phyloP scores from a whole-genome alignment of 2,797 vertebrate species.

The Darevskia mixta region DNA sequence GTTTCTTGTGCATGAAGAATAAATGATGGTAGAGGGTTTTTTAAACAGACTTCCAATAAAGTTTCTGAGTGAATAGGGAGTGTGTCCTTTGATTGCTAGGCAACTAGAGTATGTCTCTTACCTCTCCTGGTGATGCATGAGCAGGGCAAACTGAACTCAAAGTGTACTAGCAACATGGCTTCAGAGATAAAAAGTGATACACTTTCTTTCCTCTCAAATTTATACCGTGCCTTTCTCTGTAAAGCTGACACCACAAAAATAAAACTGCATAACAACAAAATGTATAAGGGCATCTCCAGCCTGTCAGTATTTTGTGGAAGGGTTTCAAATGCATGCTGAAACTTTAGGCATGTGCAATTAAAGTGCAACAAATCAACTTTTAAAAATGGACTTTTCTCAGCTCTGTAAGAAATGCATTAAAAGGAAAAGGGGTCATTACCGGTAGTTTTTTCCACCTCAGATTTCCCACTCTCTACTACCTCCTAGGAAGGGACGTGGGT shows the following conservation, averaged over 20 bases:
- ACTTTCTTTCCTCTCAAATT: not conserved
- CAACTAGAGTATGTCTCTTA: slow-evolving; percentile 6
- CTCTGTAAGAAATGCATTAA: too few relatives aligned
- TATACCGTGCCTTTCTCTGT: not conserved
- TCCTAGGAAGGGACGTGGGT: too few relatives aligned
- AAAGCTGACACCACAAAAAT: not conserved
- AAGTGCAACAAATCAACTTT: too few relatives aligned
- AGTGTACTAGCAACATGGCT: not conserved
- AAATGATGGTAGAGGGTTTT: not conserved
- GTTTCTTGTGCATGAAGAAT: not conserved
- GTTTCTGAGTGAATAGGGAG: slow-evolving; percentile 18
- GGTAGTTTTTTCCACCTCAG: too few relatives aligned
- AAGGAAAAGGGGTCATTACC: too few relatives aligned
- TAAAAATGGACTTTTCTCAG: too few relatives aligned
- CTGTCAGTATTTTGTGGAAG: too few relatives aligned
- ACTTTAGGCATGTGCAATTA: too few relatives aligned
- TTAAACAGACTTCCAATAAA: slow-evolving; percentile 10
- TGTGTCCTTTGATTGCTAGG: slow-evolving; percentile 11
- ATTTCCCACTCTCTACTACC: too few relatives aligned
- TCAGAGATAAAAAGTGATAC: not conserved
- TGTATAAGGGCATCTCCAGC: not conserved
- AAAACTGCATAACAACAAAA: not conserved
- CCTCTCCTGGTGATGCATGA: not conserved
- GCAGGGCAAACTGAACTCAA: not conserved
- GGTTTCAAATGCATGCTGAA: too few relatives aligned